Conservation (phyloP, 2,888 invertebrate species). For the Caenorhabditis imperialis region DNA sequence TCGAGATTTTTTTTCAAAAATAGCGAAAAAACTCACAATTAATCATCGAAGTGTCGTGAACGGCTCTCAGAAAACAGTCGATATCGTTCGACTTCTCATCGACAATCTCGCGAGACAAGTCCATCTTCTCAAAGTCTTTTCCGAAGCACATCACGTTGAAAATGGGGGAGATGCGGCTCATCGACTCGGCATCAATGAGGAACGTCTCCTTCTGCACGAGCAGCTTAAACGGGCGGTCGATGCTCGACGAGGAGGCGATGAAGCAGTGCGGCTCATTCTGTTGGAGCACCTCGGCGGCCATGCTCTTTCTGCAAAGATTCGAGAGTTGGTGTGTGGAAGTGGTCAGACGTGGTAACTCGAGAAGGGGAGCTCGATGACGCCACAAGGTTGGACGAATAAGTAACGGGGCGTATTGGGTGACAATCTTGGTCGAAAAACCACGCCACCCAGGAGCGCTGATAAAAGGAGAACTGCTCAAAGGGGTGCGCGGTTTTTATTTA, state of each 20-base stretch:
- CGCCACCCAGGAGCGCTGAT: too few species aligned
- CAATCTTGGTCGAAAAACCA: conserved; percentile 6
- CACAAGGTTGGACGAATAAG: conserved; percentile 45
- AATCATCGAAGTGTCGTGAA: conserved; percentile 67
- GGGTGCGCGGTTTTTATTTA: conserved; percentile 33
- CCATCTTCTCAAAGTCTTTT: conserved; percentile 73
- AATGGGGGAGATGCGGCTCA: conserved; percentile 67
- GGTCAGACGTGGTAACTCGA: conserved; percentile 22
- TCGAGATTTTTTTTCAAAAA: background rate
- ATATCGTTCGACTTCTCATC: conserved; percentile 73
- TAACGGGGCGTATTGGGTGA: conserved; percentile 50
- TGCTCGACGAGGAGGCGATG: conserved; percentile 51
- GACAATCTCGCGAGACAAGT: conserved; percentile 72
- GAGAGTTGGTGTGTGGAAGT: conserved; percentile 3
- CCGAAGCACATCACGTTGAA: conserved; percentile 75
- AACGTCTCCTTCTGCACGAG: conserved; percentile 61
- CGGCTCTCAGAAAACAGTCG: conserved; percentile 67
- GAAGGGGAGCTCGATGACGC: conserved; percentile 50
- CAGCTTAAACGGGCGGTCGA: conserved; percentile 69
- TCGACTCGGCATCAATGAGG: conserved; percentile 65
- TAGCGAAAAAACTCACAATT: conserved; percentile 47
- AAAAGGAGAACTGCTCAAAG: background rate
- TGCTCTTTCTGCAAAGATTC: conserved; percentile 40
- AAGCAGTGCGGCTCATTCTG: conserved; percentile 56
- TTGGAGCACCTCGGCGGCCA: conserved; percentile 63